phyloP scores from a whole-genome alignment of 2,888 invertebrate species.

The Andrena flavipes region DNA sequence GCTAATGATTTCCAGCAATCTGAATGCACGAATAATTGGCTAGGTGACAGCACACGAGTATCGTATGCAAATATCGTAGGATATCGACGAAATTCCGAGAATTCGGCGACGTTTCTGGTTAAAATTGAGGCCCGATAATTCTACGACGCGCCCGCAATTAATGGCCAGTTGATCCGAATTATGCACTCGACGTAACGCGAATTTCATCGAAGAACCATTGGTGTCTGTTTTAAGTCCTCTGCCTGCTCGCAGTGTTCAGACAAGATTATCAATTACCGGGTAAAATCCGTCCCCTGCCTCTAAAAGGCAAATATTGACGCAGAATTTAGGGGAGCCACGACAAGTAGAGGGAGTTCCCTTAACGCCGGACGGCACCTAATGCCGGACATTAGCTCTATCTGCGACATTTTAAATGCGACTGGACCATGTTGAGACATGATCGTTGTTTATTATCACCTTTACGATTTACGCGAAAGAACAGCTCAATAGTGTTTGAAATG shows the following conservation, averaged over 20 bases:
- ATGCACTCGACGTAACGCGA: constrained; percentile 30
- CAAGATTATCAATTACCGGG: constrained; percentile 13
- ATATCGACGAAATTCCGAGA: constrained; percentile 23
- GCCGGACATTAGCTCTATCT: too few relatives aligned
- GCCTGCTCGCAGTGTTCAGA: background rate
- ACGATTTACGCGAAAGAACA: too few relatives aligned
- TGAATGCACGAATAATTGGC: background rate
- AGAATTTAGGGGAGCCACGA: constrained; percentile 8
- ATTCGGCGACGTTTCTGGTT: constrained; percentile 30
- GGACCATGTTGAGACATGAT: too few relatives aligned
- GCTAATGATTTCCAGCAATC: background rate
- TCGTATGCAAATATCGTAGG: background rate
- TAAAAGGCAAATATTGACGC: constrained; percentile 20
- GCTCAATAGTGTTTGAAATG: too few relatives aligned
- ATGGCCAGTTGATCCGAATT: constrained; percentile 56
- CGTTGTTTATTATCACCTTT: too few relatives aligned
- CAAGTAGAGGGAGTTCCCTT: too few relatives aligned
- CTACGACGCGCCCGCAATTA: constrained; percentile 54
- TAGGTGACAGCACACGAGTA: background rate
- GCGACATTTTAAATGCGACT: too few relatives aligned
- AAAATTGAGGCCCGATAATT: constrained; percentile 43
- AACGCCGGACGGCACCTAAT: too few relatives aligned
- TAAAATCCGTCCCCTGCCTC: background rate
- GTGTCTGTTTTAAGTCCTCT: background rate
- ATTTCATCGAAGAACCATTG: constrained; percentile 15